A percentile compares a stretch with the other conserved stretches of the same genome.
Evolutionary conservation across 2,797 vertebrate genomes (phyloP).

Genomic region (Allobates femoralis): DNA sequence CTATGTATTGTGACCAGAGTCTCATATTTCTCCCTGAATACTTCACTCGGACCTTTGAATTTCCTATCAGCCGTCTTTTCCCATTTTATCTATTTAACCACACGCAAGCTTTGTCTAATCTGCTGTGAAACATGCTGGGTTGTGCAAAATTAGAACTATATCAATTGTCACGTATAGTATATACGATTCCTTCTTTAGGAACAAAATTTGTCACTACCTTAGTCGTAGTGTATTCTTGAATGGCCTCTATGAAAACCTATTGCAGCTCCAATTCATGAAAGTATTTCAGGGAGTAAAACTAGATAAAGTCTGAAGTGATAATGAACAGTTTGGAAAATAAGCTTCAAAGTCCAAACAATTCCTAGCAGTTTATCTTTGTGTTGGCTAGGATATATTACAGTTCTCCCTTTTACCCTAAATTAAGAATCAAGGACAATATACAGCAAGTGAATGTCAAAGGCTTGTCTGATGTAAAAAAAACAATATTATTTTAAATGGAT

Average conservation of each 20-base stretch:
- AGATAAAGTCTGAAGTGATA: conserved; percentile 10
- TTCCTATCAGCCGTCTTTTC: neutral
- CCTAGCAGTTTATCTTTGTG: conserved; percentile 14
- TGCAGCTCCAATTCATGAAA: conserved; percentile 11
- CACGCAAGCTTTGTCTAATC: conserved; percentile 28
- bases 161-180: neutral
- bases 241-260: neutral
- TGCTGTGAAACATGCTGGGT: neutral
- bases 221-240: neutral
- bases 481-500: neutral
- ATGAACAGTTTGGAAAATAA: neutral
- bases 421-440: conserved; percentile 12
- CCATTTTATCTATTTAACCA: conserved; percentile 16
- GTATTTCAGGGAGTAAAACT: conserved; percentile 19
- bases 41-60: neutral
- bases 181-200: neutral
- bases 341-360: conserved; percentile 1
- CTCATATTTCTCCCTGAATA: neutral
- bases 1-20: neutral
- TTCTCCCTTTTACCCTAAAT: neutral
- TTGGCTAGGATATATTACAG: neutral
- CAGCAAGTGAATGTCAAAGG: neutral
- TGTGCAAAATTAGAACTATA: neutral
- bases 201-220: neutral
- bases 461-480: neutral